Base-by-base conservation (phyloP, 1,140 invertebrate species). In the Meloidogyne exigua region DNA sequence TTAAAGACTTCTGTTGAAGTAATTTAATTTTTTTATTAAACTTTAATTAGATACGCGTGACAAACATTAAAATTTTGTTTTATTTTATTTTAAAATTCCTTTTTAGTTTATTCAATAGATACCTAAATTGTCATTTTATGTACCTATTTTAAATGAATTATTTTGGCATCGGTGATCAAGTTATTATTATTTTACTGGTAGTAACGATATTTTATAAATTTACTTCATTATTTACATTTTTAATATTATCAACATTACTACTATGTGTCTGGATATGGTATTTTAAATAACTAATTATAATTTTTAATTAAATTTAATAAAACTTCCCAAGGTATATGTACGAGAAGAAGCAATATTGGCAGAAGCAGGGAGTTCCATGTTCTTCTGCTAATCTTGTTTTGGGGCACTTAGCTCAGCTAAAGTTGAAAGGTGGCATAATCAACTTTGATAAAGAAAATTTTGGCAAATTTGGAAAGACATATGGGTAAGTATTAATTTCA, bases 391-490 rank as follows among this genome's bases (percentile, higher is more conserved):
- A 73, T 65, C 32, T 73, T 32, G 26, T 73, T 36, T 64, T 73
- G n/a, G 71, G 71, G 9, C 62, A 57, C 21, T 62, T 65, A 12
- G 11, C 36, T 0, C 26, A 73, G 12, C 18, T 26, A 10, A 25
- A n/a, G 15, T 65, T 28, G 7, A 25, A 10, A 15, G 23, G 57
- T 28, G 26, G 39, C 5, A 21, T 36, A n/a, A 73, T 73, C n/a
- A 49, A 62, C 2, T 62, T 26, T 28, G 57, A 65, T 1, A 25
- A 65, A 23, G 71, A 73, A 63, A 49, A 25, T 11, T 73, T 73
- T 65, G 13, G 18, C 7, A 73, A 73, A 73, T 73, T 64, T 32
- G 71, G 71, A 12, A 64, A 64, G 12, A 64, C 71, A 73, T 73
- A 65, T 73, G 71, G 71, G 71, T 36, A 73, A 72, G 26, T 9